Evolutionary conservation across 2,797 vertebrate genomes (phyloP).

Genomic region (Anguilla anguilla): DNA sequence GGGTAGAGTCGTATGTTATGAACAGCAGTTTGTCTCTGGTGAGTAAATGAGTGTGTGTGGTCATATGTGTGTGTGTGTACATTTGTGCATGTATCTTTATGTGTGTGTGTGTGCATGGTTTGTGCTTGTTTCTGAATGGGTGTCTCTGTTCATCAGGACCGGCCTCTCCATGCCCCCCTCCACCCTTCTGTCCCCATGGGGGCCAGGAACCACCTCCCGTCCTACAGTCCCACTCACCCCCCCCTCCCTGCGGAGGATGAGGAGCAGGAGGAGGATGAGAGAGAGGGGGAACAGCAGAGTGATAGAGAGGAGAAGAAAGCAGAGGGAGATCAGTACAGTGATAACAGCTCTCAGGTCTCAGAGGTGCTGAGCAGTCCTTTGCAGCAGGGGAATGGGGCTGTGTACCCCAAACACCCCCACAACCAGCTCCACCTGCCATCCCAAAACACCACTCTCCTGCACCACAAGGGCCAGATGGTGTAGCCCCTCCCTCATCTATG

Average conservation of each 20-base stretch:
- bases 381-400: slow-evolving; percentile 78
- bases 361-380: slow-evolving; percentile 79
- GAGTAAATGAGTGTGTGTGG: slow-evolving; percentile 39
- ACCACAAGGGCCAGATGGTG: slow-evolving; percentile 84
- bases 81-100: neutral
- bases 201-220: slow-evolving; percentile 39
- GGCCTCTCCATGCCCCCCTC: slow-evolving; percentile 65
- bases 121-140: neutral
- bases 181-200: slow-evolving; percentile 51
- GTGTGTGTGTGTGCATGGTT: neutral
- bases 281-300: slow-evolving; percentile 61
- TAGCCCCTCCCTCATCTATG: slow-evolving; percentile 51
- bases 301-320: slow-evolving; percentile 65
- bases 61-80: neutral
- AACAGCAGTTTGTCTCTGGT: slow-evolving; percentile 66
- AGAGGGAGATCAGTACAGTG: slow-evolving; percentile 67
- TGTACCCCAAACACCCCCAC: slow-evolving; percentile 73
- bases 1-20: slow-evolving; percentile 68
- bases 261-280: slow-evolving; percentile 51
- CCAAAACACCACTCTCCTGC: slow-evolving; percentile 6
- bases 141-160: slow-evolving; percentile 54
- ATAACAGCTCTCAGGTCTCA: slow-evolving; percentile 80
- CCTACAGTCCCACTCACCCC: slow-evolving; percentile 58
- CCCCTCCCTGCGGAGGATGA: slow-evolving; percentile 60
- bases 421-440: slow-evolving; percentile 72